Conservation (phyloP, 2,888 invertebrate genomes). For the Cotesia congregata region DNA sequence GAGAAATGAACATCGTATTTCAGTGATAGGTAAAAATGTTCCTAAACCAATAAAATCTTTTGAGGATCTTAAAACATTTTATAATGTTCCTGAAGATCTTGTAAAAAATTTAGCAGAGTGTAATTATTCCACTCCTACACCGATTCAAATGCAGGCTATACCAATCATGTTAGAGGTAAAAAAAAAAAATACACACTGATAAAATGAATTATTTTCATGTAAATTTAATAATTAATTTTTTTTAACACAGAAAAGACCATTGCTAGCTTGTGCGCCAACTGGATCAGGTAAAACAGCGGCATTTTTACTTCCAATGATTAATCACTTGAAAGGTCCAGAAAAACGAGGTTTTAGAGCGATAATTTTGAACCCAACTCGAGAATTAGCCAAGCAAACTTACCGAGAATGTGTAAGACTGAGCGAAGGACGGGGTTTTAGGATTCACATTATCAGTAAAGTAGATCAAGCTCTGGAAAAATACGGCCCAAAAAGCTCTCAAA, state of each 20-base stretch:
- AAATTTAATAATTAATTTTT: slow-evolving; percentile 32
- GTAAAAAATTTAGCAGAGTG: slow-evolving; percentile 79
- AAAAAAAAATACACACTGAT: slow-evolving; percentile 44
- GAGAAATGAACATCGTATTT: slow-evolving; percentile 84
- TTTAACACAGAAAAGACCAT: slow-evolving; percentile 77
- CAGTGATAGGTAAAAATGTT: slow-evolving; percentile 83
- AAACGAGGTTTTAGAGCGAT: slow-evolving; percentile 88
- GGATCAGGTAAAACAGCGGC: slow-evolving; percentile 98
- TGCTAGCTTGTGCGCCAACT: slow-evolving; percentile 96
- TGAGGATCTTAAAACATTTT: slow-evolving; percentile 74
- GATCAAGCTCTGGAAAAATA: slow-evolving; percentile 82
- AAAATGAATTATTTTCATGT: too few species aligned
- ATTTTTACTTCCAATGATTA: slow-evolving; percentile 90
- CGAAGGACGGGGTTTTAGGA: slow-evolving; percentile 80
- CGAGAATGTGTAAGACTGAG: slow-evolving; percentile 84
- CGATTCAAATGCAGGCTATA: slow-evolving; percentile 93
- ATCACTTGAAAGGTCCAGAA: slow-evolving; percentile 79
- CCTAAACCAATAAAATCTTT: slow-evolving; percentile 84
- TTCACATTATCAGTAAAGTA: slow-evolving; percentile 85
- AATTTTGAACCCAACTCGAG: slow-evolving; percentile 92
- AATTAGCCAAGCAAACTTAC: slow-evolving; percentile 92
- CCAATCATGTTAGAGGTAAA: slow-evolving; percentile 86
- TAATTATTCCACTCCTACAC: slow-evolving; percentile 84
- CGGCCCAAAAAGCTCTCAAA: slow-evolving; percentile 80
- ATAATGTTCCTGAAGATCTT: slow-evolving; percentile 75